phyloP scores from a whole-genome alignment of 2,888 invertebrate species.

The Brachyptera risi region DNA sequence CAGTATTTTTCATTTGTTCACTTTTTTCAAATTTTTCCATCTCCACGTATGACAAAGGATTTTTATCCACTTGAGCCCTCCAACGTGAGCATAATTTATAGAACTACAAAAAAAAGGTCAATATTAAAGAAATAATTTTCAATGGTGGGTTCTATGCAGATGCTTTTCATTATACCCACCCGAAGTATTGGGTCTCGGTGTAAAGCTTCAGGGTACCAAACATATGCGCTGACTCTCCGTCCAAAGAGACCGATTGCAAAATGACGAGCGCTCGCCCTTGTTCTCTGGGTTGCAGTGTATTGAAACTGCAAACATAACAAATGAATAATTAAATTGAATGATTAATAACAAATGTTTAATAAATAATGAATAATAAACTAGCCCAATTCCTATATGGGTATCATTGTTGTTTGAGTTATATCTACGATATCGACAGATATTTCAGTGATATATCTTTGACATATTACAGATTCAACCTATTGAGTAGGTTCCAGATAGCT shows the following conservation, averaged over 20 bases:
- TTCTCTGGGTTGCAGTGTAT: constrained; percentile 71
- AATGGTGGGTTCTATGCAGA: no score
- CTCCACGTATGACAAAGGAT: constrained; percentile 58
- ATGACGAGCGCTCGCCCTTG: constrained; percentile 67
- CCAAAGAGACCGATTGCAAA: constrained; percentile 76
- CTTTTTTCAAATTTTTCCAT: constrained; percentile 52
- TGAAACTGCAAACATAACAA: constrained; percentile 60
- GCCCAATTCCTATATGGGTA: not conserved
- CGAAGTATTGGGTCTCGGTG: constrained; percentile 62
- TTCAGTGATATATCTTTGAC: no score
- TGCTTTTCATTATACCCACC: no score
- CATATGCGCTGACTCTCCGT: constrained; percentile 53
- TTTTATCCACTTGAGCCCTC: constrained; percentile 64
- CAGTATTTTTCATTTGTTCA: constrained; percentile 52
- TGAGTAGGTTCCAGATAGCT: no score
- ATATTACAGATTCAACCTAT: no score
- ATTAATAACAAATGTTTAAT: constrained; percentile 20
- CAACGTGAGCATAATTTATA: constrained; percentile 72
- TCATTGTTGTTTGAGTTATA: constrained; percentile 22
- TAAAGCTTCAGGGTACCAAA: constrained; percentile 61
- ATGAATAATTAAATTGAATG: constrained; percentile 13
- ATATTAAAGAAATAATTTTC: constrained; percentile 29
- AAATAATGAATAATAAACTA: constrained; percentile 32
- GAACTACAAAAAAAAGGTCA: constrained; percentile 62
- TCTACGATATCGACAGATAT: no score